Base-by-base conservation (phyloP, 2,797 vertebrate genomes). In the Typhlichthys eigenmanni region DNA sequence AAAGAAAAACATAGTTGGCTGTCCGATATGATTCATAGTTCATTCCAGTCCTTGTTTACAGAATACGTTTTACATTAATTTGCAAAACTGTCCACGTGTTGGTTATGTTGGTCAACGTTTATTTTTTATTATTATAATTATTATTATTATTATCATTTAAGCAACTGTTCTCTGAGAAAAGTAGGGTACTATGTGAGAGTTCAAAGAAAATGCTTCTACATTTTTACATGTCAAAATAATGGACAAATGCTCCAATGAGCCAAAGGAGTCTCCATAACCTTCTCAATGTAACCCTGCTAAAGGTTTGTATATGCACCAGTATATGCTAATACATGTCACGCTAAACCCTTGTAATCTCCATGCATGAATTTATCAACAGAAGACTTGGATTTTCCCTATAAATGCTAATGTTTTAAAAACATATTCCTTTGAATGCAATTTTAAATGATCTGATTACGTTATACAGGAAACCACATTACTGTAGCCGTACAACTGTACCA, bases 341-440 rank as follows among this genome's bases (percentile, higher is more conserved):
- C 78, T 89, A 87, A 89, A 74, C 85, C 66, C 76, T 85, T 82
- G 82, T 87, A 87, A 90, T 90, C 83, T 86, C 78, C 72, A 80
- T 69, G 79, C 82, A 84, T 82, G 72, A 84, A 86, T 87, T 86
- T 85, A 57, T 79, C 69, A 86, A 82, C 63, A 71, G 75, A 83
- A 54, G 60, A 58, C 79, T 67, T 60, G 19, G 69, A 71, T 66
- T 86, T n/a, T 19, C 11, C 9, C 29, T 73, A 60, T 56, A 51
- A 24, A 61, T 53, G 60, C 64, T 76, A 83, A 77, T 68, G 16
- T 68, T 52, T 53, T 24, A 34, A 46, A 29, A 19, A 48, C 45
- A 8, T 62, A 70, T 64, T 58, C 6, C 50, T 4, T 29, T 1
- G 50, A 53, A 60, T 16, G 1, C 8, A 9, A 34, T 64, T 75